These are phyloP conservation scores for Drosophila austrosaltans DNA, from an alignment of 2,888 invertebrate species.

Conservation along the genomic window DNA sequence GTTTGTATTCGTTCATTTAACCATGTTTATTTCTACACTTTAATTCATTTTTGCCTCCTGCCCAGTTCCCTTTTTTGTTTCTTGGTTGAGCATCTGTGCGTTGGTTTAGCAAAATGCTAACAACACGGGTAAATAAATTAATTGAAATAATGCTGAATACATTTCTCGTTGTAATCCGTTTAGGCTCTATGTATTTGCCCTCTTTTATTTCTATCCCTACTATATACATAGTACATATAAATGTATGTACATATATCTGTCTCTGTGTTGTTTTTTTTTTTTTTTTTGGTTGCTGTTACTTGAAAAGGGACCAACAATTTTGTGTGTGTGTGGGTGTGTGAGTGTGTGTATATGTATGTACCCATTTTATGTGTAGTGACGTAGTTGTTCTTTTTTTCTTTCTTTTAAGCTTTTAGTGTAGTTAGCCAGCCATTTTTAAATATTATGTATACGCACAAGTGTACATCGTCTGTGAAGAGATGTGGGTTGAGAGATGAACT, in stretches of 20 bases:
- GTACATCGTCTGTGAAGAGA: slow-evolving; percentile 1
- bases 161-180: slow-evolving; percentile 49
- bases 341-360: slow-evolving; percentile 17
- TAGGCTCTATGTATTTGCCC: slow-evolving; percentile 20
- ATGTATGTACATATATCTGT: slow-evolving; percentile 2
- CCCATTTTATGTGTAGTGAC: slow-evolving; percentile 15
- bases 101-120: slow-evolving; percentile 6
- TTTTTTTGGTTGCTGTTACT: slow-evolving; percentile 8
- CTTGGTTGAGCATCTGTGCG: not conserved
- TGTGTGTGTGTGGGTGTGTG: slow-evolving; percentile 23
- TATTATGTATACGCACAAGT: slow-evolving; percentile 25
- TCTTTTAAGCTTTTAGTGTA: slow-evolving; percentile 35
- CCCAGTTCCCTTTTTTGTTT: not conserved
- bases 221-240: too few species aligned
- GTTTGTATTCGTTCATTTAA: too few species aligned
- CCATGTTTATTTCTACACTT: not conserved
- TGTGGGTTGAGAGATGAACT: slow-evolving; percentile 13
- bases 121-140: slow-evolving; percentile 23
- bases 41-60: not conserved
- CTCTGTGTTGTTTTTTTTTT: not conserved
- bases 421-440: slow-evolving; percentile 45
- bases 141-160: slow-evolving; percentile 20
- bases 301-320: slow-evolving; percentile 48
- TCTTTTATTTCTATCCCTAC: slow-evolving; percentile 21
- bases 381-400: slow-evolving; percentile 33